A percentile compares a stretch with the other conserved stretches of the same genome.
Conservation (phyloP, 2,797 vertebrate species). For the Gymnodraco acuticeps region DNA sequence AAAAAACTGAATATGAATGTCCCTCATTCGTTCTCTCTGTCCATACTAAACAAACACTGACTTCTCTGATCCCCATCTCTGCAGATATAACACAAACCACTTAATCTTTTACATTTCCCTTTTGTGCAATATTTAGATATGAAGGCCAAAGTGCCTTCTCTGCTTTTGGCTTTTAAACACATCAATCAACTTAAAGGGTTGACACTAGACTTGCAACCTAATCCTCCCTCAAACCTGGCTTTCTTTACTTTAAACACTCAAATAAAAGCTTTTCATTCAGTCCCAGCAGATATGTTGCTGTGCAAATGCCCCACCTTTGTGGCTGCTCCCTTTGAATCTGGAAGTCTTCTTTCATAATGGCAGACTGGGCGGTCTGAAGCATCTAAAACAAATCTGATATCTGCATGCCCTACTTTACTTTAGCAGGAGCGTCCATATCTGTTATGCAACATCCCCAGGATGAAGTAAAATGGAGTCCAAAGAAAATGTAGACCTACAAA, state of each 20-base stretch:
- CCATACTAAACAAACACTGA: slow-evolving; percentile 54
- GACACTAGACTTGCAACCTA: slow-evolving; percentile 63
- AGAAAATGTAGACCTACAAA: slow-evolving; percentile 16
- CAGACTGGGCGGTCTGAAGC: slow-evolving; percentile 62
- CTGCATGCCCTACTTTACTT: slow-evolving; percentile 73
- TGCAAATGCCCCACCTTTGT: slow-evolving; percentile 62
- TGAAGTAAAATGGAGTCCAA: slow-evolving; percentile 23
- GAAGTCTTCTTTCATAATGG: slow-evolving; percentile 58
- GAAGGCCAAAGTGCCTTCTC: slow-evolving; percentile 40
- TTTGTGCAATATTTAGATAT: slow-evolving; percentile 58
- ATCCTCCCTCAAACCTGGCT: slow-evolving; percentile 66
- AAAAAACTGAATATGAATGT: slow-evolving; percentile 35
- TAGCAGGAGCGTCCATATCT: slow-evolving; percentile 34
- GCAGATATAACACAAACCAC: slow-evolving; percentile 56
- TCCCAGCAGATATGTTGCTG: slow-evolving; percentile 61
- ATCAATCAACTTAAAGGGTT: slow-evolving; percentile 62
- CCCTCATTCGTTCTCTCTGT: slow-evolving; percentile 24
- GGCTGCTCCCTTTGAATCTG: slow-evolving; percentile 55
- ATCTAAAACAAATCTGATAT: slow-evolving; percentile 68
- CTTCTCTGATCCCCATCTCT: slow-evolving; percentile 57
- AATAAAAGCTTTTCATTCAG: slow-evolving; percentile 68
- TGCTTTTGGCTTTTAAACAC: slow-evolving; percentile 69
- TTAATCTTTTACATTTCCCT: slow-evolving; percentile 63
- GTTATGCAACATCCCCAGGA: slow-evolving; percentile 57
- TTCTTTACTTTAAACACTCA: slow-evolving; percentile 70